phyloP scores from a whole-genome alignment of 2,797 vertebrate species.

The Gorsachius magnificus region DNA sequence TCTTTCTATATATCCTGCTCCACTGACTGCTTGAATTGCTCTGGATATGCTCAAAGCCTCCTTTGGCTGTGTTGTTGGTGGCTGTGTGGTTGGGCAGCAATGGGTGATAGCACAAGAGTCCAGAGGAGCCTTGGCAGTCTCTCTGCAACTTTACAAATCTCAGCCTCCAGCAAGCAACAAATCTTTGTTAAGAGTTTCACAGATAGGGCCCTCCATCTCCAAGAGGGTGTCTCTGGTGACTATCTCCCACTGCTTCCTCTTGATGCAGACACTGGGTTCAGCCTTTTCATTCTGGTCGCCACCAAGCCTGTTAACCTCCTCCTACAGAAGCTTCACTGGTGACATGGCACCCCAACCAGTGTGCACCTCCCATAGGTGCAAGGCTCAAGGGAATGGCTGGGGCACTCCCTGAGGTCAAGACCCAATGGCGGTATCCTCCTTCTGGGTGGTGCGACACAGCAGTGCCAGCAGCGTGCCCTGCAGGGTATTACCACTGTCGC shows the following conservation, averaged over 20 bases:
- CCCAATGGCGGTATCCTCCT: background rate
- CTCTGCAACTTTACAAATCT: background rate
- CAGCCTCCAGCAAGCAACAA: background rate
- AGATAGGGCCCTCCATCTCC: background rate
- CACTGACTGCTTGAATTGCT: background rate
- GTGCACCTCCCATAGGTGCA: background rate
- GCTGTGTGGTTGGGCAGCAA: background rate
- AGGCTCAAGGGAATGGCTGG: background rate
- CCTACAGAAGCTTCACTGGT: background rate
- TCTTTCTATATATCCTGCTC: no score
- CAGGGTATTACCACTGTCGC: background rate
- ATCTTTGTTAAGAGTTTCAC: background rate
- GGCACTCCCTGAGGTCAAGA: background rate
- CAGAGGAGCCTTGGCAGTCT: background rate
- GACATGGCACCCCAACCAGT: background rate
- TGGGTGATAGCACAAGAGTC: rapidly evolving
- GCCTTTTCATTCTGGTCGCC: background rate
- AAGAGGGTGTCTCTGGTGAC: background rate
- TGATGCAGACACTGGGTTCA: background rate
- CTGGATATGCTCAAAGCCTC: background rate
- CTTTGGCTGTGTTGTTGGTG: background rate
- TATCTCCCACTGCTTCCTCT: background rate
- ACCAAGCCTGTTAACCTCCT: background rate
- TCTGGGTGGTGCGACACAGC: no score
- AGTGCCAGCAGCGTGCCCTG: background rate